Conservation (phyloP, 2,888 invertebrate genomes). For the Trilocha varians region DNA sequence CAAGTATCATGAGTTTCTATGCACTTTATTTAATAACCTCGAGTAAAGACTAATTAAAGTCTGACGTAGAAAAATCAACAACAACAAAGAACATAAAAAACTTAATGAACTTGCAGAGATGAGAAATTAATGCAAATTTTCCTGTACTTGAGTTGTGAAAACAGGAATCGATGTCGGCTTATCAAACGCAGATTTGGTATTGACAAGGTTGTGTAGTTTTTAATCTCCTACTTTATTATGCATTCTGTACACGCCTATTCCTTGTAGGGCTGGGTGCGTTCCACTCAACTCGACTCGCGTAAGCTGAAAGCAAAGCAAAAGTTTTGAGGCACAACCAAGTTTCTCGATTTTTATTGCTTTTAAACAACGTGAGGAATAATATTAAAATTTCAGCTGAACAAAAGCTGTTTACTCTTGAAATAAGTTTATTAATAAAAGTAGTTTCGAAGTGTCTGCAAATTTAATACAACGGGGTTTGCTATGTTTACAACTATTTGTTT, state of each 20-base stretch:
- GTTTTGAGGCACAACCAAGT: slow-evolving; percentile 61
- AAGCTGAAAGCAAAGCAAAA: slow-evolving; percentile 57
- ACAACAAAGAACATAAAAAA: too few relatives aligned
- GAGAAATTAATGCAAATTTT: too few relatives aligned
- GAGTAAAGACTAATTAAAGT: too few relatives aligned
- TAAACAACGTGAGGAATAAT: slow-evolving; percentile 64
- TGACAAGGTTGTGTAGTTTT: slow-evolving; percentile 69
- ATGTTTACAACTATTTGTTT: too few relatives aligned
- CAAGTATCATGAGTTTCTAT: too few relatives aligned
- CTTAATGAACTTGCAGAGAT: too few relatives aligned
- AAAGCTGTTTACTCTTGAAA: slow-evolving; percentile 19
- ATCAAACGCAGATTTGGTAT: slow-evolving; percentile 36
- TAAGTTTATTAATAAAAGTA: slow-evolving; percentile 9
- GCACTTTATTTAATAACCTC: too few relatives aligned
- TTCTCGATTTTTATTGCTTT: slow-evolving; percentile 69
- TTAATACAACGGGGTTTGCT: neutral
- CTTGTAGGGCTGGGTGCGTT: slow-evolving; percentile 62
- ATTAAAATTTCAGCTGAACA: slow-evolving; percentile 50
- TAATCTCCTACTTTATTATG: slow-evolving; percentile 68
- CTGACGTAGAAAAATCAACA: too few relatives aligned
- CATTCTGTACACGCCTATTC: slow-evolving; percentile 70
- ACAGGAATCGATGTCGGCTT: slow-evolving; percentile 10
- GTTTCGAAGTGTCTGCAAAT: neutral
- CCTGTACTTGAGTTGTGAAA: neutral
- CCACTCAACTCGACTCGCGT: slow-evolving; percentile 45